Base-by-base conservation (phyloP, 1,140 invertebrate genomes). In the Drosophila subpulchrella region DNA sequence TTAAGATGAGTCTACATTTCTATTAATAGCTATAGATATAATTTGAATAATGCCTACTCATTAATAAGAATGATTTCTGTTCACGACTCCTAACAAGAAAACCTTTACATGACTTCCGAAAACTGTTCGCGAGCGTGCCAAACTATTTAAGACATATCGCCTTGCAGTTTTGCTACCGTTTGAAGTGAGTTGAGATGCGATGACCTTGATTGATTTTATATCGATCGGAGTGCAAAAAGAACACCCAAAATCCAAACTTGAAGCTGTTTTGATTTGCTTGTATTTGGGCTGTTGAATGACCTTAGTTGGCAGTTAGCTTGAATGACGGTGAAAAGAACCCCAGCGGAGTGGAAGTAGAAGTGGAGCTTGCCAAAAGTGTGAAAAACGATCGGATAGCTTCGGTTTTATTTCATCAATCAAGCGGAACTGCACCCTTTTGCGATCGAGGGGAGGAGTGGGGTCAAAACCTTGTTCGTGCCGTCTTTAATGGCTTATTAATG, bases 401-500 rank as follows among this genome's bases (percentile, higher is more conserved):
- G 58, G 46, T 57, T 78, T 60, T 36, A 6, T 51, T 53, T 53
- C 78, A 85, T 85, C 81, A 85, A 85, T 85, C 81, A 85, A 78
- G 20, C 44, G 54, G 32, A 65, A 66, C 82, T 85, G 82, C 82
- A 86, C 82, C 82, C 74, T 58, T 73, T 74, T 50, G 13, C 47
- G 61, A 63, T 65, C 65, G 15, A 30, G 51, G 39, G 51, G 10
- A 10, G 38, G 6, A 13, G 39, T 3, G 39, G 59, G 48, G 46
- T 48, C 48, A 51, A 74, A 84, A 85, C 81, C 81, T 84, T 84
- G 81, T 65, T 76, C 61, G 42, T 57, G 73, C 46, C 71, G 59
- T 62, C 50, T 71, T 77, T 80, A 89, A 84, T 89, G 68, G 84
- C 66, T 84, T 84, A 89, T 84, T 84, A 84, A 84, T 82, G 75